Evolutionary conservation across 2,888 invertebrate species (phyloP), one percentile per base, ranked within the genome.

Genomic region (Brachypterus glaber): DNA sequence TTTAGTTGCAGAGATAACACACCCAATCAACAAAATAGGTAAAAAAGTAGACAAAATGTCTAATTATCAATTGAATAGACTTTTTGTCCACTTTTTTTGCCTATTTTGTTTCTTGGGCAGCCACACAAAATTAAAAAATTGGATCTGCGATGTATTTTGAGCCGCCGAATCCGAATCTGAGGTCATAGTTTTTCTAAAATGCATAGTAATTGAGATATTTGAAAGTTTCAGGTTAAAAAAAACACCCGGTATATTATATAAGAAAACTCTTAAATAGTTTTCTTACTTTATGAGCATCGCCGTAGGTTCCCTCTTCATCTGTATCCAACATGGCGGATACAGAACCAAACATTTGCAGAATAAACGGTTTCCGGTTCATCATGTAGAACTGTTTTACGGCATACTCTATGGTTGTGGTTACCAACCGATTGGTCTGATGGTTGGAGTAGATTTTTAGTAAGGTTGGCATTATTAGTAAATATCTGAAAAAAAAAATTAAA

Each of bases 311-410:
- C 47, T 82, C 80, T 57, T 87, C 87, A 53, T 89, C 89, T 0
- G 89, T 90, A 59, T 97, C 96, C 51, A 98, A 70, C 59, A 96
- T 89, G 2, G 93, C 90, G 0, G 97, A 96, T 0, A 96, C 89
- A 2, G 95, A 93, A 2, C 98, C 98, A 68, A 98, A 97, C 93
- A 97, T 93, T 75, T 97, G 96, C 35, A 98, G 71, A 51, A 98
- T 90, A 58, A 98, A 98, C 1, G 97, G 97, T 59, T 97, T 97
- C 34, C 98, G 76, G 60, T 99, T 98, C 63, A 99, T 77, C 40
- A 97, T 73, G 66, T 97, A 99, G 67, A 99, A 97, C 61, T 98
- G 97, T 58, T 96, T 93, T 9, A 96, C 96, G 0, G 95, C 91
- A 62, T 96, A 98, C 62, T 98, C 96, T 37, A 98, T 89, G 0